Evolutionary conservation across 2,888 invertebrate genomes (phyloP), one percentile per base, ranked within the genome.

Genomic region (Cistogaster globosa): DNA sequence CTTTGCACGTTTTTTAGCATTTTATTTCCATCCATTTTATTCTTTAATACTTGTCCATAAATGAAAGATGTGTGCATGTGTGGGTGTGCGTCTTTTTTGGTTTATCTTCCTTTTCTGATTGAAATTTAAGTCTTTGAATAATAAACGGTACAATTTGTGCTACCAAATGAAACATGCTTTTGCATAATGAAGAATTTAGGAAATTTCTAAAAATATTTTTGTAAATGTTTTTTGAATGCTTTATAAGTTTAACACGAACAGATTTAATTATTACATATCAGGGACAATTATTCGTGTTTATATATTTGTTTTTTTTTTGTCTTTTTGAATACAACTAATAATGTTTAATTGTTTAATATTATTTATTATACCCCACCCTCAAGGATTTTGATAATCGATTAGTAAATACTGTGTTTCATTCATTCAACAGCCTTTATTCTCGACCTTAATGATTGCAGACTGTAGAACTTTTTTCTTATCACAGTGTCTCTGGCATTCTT

Each of bases 111-210:
- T 53, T 57, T 32, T 0, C 36, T 55, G 67, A 74, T 74, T 75
- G 79, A 58, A 71, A 57, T 53, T 69, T 53, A 45, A 60, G 78
- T 84, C 51, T 75, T 65, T 84, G 81, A 84, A 74, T 81, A 81
- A 81, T 81, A 81, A 78, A 74, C 9, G 58, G 45, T 8, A 65
- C 55, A 74, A 81, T 62, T 69, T 48, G 42, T 55, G 32, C 9
- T 63, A 16, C 22, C 22, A 58, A 57, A 36, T 42, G 48, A 57
- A 57, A 48, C 63, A 57, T 48, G 71, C 3, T 48, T 71, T 71
- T 63, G 71, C 63, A 65, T 63, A 79, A 71, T 67, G 60, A 77
- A 68, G 60, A 60, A 68, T 77, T 77, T 53, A 42, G 18, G 51
- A 68, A 60, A 68, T 18, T 26, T 51, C 7, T 12, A 6, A 11